Evolutionary conservation across 2,113 vertebrate species (phyloP).

Genomic region (Castor canadensis): DNA sequence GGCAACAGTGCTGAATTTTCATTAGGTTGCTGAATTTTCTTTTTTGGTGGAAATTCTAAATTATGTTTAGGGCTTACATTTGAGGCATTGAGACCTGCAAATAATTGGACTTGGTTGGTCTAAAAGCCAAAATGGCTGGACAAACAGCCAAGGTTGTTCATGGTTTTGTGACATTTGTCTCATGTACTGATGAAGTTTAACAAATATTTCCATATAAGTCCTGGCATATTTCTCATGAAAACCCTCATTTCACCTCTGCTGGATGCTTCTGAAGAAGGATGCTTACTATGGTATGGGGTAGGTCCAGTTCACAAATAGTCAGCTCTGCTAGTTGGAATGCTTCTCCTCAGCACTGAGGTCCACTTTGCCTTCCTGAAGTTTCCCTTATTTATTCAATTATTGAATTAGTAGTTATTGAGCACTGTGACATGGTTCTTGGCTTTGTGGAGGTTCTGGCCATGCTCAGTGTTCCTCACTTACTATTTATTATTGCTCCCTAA

Average conservation of each 20-base stretch:
- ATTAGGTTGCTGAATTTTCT: background rate
- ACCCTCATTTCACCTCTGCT: background rate
- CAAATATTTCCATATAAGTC: background rate
- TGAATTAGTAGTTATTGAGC: background rate
- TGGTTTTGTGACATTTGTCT: background rate
- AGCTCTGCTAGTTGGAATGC: background rate
- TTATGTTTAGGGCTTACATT: background rate
- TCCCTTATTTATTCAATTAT: background rate
- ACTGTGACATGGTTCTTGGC: background rate
- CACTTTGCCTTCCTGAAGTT: background rate
- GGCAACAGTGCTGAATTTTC: background rate
- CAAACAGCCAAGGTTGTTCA: background rate
- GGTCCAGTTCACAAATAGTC: background rate
- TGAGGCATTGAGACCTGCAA: background rate
- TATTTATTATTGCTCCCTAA: background rate
- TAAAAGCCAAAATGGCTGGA: constrained; percentile 37
- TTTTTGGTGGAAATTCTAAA: background rate
- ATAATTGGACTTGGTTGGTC: background rate
- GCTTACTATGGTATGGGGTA: background rate
- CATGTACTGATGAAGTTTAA: background rate
- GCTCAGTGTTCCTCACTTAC: background rate
- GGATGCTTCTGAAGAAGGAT: background rate
- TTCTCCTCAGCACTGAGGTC: background rate
- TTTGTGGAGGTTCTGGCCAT: background rate
- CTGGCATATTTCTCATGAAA: background rate